Evolutionary conservation across 1,140 invertebrate species (phyloP), one percentile per base, ranked within the genome.

Genomic region (Aphelenchoides besseyi): DNA sequence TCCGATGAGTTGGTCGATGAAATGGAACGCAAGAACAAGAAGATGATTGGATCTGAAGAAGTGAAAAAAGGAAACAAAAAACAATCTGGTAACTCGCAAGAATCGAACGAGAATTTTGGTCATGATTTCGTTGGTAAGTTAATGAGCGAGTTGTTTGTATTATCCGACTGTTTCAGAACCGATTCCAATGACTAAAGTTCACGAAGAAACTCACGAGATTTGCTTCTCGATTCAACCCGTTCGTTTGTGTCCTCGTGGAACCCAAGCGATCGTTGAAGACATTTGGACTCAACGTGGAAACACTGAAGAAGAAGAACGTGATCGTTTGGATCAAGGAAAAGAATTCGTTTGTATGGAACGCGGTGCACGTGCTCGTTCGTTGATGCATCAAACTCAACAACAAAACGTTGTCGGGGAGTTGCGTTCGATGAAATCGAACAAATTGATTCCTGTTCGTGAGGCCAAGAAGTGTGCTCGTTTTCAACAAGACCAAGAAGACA

Each of bases 1-100:
- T 59, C 55, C 26, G 55, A 59, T 8, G 55, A 59, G 55, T 23
- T 59, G 5, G 5, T 59, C 18, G 55, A 59, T 8, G 55, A 59
- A 5, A 59, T 59, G 55, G 55, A 59, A 5, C 55, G 18, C 5
- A 59, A 59, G 55, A 8, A 5, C 5, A 5, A 18, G 5, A 5
- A 18, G 5, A 59, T 59, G 55, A 5, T 8, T 8, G 55, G 5
- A 5, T 18, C 5, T 5, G 5, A 5, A 8, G 55, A 59, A 33
- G 5, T 8, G 12, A 48, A 48, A 23, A 48, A 48, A 33, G 23
- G 5, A 8, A 23, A 23, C 55, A 59, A 59, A 23, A 59, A 59
- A 23, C 55, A 59, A 33, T 5, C 5, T 5, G 26, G 12, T 23
- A 59, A 23, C 41, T 12, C 12, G 41, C 41, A 59, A 23, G 23